phyloP scores from a whole-genome alignment of 2,888 invertebrate genomes.

The Neoascia interrupta region DNA sequence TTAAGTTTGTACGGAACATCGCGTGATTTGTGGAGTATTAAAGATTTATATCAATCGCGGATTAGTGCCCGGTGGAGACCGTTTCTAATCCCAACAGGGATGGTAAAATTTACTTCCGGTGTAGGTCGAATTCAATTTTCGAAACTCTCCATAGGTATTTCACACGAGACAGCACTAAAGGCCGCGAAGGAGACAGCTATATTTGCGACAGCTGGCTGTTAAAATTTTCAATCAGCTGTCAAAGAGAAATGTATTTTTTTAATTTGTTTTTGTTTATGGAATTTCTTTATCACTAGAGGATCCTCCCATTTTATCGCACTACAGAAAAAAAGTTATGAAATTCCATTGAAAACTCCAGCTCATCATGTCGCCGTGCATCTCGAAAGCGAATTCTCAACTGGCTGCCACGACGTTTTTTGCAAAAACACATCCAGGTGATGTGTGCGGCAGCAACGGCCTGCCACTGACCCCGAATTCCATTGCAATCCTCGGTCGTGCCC shows the following conservation, averaged over 20 bases:
- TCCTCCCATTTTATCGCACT: slow-evolving; percentile 40
- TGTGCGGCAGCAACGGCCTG: slow-evolving; percentile 96
- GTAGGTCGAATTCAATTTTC: neutral
- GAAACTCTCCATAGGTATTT: neutral
- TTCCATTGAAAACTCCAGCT: neutral
- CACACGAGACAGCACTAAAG: neutral
- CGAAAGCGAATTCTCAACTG: slow-evolving; percentile 78
- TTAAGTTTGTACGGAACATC: too few species aligned
- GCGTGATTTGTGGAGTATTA: too few species aligned
- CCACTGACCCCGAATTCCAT: slow-evolving; percentile 98
- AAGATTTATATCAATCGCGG: too few species aligned
- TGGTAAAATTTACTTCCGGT: too few species aligned
- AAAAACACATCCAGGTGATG: slow-evolving; percentile 92
- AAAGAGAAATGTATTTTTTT: slow-evolving; percentile 20
- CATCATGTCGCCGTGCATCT: slow-evolving; percentile 70
- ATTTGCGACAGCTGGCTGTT: neutral
- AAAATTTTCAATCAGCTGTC: neutral
- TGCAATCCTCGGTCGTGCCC: slow-evolving; percentile 93
- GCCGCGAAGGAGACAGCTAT: neutral
- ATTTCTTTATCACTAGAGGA: slow-evolving; percentile 16
- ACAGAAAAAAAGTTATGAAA: slow-evolving; percentile 23
- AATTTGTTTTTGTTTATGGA: slow-evolving; percentile 56
- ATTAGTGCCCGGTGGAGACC: too few species aligned
- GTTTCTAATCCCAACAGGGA: too few species aligned
- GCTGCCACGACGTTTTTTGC: slow-evolving; percentile 96